Percentiles rank a stretch among this genome's conserved stretches.
Evolutionary conservation across 1,140 invertebrate genomes (phyloP).

Genomic region (Lysiphlebus fabarum): DNA sequence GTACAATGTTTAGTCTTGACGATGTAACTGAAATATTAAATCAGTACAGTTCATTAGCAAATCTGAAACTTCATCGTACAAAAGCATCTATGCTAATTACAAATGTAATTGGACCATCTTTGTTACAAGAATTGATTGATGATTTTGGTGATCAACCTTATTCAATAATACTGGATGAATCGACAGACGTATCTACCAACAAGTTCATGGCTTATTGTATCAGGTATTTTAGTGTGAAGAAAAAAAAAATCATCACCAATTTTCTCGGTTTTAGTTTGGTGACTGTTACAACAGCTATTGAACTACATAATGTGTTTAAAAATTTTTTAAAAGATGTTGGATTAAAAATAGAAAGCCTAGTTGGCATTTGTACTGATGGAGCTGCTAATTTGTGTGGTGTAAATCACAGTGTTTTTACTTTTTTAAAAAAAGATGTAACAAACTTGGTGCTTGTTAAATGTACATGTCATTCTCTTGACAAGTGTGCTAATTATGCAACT

Average conservation of each 20-base stretch:
- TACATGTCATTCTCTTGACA: constrained; percentile 34
- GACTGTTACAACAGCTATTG: constrained; percentile 15
- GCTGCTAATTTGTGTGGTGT: constrained; percentile 36
- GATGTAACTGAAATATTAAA: constrained; percentile 16
- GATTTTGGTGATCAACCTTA: too few relatives aligned
- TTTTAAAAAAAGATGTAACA: constrained; percentile 23
- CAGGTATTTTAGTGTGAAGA: too few relatives aligned
- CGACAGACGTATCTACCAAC: too few relatives aligned
- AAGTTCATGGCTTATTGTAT: too few relatives aligned
- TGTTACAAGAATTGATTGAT: too few relatives aligned
- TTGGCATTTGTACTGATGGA: constrained; percentile 43
- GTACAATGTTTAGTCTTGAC: constrained; percentile 15
- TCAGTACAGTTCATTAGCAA: constrained; percentile 9
- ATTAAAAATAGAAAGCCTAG: constrained; percentile 33
- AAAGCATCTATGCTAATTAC: too few relatives aligned
- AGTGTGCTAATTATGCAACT: constrained; percentile 33
- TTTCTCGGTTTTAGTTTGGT: constrained; percentile 32
- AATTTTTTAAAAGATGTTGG: constrained; percentile 19
- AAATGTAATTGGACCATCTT: too few relatives aligned
- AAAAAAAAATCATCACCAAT: too few relatives aligned
- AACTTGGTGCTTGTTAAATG: constrained; percentile 33
- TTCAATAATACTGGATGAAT: too few relatives aligned
- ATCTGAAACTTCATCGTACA: too few relatives aligned
- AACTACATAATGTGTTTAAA: constrained; percentile 16
- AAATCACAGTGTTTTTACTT: constrained; percentile 33